phyloP scores from a whole-genome alignment of 2,113 vertebrate species.

The Verasper variegatus region DNA sequence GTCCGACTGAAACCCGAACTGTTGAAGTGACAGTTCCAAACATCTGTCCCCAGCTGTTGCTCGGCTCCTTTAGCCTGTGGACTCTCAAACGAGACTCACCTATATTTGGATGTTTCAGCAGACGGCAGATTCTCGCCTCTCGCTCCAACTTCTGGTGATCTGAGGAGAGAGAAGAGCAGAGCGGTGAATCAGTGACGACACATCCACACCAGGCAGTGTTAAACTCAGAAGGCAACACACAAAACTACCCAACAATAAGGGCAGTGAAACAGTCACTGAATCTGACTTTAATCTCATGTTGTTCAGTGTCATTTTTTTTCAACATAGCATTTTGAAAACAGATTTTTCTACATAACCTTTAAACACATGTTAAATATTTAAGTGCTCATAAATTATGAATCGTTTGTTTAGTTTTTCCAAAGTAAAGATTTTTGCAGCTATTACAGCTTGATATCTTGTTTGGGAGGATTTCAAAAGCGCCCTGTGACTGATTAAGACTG shows the following conservation, averaged over 20 bases:
- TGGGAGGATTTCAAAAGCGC: constrained; percentile 15
- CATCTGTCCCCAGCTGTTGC: too few species aligned
- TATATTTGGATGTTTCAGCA: constrained; percentile 81
- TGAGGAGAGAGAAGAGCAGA: constrained; percentile 44
- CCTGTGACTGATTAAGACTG: neutral
- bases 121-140: constrained; percentile 79
- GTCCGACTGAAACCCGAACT: too few species aligned
- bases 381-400: constrained; percentile 15
- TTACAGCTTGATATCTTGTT: constrained; percentile 27
- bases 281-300: constrained; percentile 4
- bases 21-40: too few species aligned
- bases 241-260: neutral
- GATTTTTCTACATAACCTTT: constrained; percentile 10
- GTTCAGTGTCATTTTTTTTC: constrained; percentile 11
- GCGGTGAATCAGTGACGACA: neutral
- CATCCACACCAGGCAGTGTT: neutral
- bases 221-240: constrained; percentile 5
- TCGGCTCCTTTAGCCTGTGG: too few species aligned
- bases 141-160: constrained; percentile 81
- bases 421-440: neutral
- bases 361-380: constrained; percentile 8
- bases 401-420: neutral
- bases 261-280: neutral
- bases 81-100: constrained; percentile 55
- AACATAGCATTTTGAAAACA: constrained; percentile 4